A percentile compares a stretch with the other conserved stretches of the same genome.
These are phyloP conservation scores for Epiperipatus broadwayi DNA, from an alignment of 2,888 invertebrate species.

Conservation along the genomic window DNA sequence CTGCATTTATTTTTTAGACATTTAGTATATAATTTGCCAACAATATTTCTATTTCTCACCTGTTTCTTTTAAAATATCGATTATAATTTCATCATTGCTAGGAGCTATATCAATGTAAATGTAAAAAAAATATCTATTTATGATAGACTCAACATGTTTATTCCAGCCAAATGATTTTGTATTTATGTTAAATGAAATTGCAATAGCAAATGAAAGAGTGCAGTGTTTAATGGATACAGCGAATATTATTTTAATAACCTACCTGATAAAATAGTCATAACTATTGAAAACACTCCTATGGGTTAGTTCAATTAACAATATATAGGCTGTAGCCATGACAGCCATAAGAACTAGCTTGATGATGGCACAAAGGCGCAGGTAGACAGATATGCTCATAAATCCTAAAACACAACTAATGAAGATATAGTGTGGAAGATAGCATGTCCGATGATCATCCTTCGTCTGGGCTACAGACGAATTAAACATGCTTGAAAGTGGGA, in stretches of 20 bases:
- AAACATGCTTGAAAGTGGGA: not conserved
- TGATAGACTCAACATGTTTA: too few species aligned
- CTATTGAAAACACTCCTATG: slow-evolving; percentile 59
- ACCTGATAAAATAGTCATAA: slow-evolving; percentile 58
- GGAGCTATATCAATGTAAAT: too few species aligned
- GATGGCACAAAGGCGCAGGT: slow-evolving; percentile 58
- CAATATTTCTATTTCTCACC: too few species aligned
- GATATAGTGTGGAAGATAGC: slow-evolving; percentile 68
- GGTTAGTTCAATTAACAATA: slow-evolving; percentile 56
- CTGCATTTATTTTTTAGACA: too few species aligned
- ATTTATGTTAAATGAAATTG: too few species aligned
- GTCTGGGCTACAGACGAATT: slow-evolving; percentile 20
- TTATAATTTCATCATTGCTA: too few species aligned
- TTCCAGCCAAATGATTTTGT: too few species aligned
- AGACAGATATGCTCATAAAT: slow-evolving; percentile 63
- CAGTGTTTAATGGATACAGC: too few species aligned
- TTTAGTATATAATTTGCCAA: too few species aligned
- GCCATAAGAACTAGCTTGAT: slow-evolving; percentile 56
- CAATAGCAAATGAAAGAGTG: too few species aligned
- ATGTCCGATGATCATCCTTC: slow-evolving; percentile 45
- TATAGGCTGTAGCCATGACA: slow-evolving; percentile 57
- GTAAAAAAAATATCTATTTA: too few species aligned
- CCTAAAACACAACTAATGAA: slow-evolving; percentile 63
- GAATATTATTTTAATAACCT: slow-evolving; percentile 33
- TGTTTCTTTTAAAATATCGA: too few species aligned